Evolutionary conservation across 2,888 invertebrate species (phyloP).

Genomic region (Adelognathus sp.): DNA sequence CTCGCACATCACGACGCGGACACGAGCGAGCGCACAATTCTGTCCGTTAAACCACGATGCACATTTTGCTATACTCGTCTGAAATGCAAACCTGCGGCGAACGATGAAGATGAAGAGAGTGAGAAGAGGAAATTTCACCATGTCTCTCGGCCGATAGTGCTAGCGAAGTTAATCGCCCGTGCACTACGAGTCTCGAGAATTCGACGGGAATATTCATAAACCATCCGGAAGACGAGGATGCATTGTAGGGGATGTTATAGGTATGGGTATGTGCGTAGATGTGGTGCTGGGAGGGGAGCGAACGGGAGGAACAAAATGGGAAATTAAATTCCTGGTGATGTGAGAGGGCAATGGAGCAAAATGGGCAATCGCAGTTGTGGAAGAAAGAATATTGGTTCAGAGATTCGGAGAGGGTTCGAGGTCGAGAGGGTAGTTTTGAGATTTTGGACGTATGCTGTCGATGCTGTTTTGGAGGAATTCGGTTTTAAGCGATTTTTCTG

Average conservation of each 20-base stretch:
- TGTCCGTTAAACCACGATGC: constrained; percentile 41
- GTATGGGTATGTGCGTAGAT: neutral
- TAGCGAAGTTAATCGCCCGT: constrained; percentile 34
- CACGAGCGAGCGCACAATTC: constrained; percentile 55
- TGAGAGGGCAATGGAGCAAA: no score
- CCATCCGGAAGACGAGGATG: constrained; percentile 1
- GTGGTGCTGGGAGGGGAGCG: neutral
- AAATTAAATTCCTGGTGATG: no score
- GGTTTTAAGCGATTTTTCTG: no score
- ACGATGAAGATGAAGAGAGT: no score
- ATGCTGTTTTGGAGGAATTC: no score
- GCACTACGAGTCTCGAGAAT: constrained; percentile 27
- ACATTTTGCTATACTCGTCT: neutral
- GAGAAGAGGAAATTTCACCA: neutral
- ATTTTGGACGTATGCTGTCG: no score
- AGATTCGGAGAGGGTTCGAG: no score
- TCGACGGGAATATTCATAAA: constrained; percentile 42
- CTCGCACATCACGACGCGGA: constrained; percentile 55
- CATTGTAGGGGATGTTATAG: neutral
- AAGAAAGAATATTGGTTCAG: no score
- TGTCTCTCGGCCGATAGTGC: neutral
- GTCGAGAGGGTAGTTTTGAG: no score
- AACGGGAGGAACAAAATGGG: neutral
- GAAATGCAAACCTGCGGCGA: neutral
- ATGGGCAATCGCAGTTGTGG: no score